Percentiles rank a stretch among this genome's conserved stretches.
phyloP scores from a whole-genome alignment of 2,797 vertebrate genomes.

The Coregonus ussuriensis region DNA sequence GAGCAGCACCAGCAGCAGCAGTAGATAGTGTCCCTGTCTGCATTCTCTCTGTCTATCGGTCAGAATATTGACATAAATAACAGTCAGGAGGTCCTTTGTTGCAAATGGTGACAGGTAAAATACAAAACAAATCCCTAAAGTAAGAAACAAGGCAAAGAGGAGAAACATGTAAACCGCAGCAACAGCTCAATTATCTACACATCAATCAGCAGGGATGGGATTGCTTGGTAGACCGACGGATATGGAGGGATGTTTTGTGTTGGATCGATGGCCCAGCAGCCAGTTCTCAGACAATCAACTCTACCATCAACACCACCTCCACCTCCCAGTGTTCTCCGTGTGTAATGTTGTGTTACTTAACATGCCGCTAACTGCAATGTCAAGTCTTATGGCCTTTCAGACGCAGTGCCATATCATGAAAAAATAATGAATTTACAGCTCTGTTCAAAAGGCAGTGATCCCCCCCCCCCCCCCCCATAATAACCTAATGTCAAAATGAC shows the following conservation, averaged over 20 bases:
- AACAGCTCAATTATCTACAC: constrained; percentile 77
- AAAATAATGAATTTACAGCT: neutral
- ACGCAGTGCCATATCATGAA: neutral
- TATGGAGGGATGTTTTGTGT: constrained; percentile 63
- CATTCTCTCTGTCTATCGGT: constrained; percentile 37
- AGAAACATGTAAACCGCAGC: constrained; percentile 69
- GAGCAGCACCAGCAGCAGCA: constrained; percentile 39
- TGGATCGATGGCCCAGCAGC: constrained; percentile 73
- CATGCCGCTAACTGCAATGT: constrained; percentile 11
- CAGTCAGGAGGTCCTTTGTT: constrained; percentile 70
- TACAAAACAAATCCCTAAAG: constrained; percentile 70
- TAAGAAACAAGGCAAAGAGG: constrained; percentile 54
- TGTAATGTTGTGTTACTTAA: constrained; percentile 36
- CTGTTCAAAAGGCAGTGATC: neutral
- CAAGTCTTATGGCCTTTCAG: neutral
- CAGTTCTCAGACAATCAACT: constrained; percentile 55
- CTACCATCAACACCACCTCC: constrained; percentile 54
- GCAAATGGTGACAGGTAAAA: constrained; percentile 71
- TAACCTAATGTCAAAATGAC: constrained; percentile 18
- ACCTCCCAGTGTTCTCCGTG: constrained; percentile 27
- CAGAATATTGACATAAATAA: constrained; percentile 70
- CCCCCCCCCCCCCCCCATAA: neutral
- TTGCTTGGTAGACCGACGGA: constrained; percentile 70
- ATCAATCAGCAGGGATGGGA: constrained; percentile 75
- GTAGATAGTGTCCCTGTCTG: constrained; percentile 58